Percentiles rank a stretch among this genome's conserved stretches.
phyloP scores from a whole-genome alignment of 2,113 vertebrate genomes.

The Onychorhynchus coronatus region DNA sequence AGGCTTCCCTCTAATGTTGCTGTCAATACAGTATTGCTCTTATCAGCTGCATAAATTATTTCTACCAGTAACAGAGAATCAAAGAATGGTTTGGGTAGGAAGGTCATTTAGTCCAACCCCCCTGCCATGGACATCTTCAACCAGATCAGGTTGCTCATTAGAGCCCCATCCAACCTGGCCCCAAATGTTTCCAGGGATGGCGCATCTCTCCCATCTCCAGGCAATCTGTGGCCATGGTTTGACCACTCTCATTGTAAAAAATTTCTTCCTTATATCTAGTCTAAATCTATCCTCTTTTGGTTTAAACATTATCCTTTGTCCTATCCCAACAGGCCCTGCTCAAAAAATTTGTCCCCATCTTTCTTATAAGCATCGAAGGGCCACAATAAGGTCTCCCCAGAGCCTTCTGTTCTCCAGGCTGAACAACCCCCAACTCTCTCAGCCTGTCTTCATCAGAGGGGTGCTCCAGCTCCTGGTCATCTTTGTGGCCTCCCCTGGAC shows the following conservation, averaged over 20 bases:
- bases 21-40: conserved; percentile 6
- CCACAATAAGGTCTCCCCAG: background rate
- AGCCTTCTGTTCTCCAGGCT: background rate
- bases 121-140: background rate
- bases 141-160: background rate
- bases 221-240: background rate
- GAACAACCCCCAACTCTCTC: background rate
- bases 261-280: background rate
- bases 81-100: background rate
- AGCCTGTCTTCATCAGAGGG: background rate
- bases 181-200: background rate
- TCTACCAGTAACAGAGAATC: background rate
- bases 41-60: background rate
- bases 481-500: no score
- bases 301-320: background rate
- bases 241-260: background rate
- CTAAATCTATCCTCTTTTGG: background rate
- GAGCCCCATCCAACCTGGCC: background rate
- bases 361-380: background rate
- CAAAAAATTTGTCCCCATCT: background rate
- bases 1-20: background rate
- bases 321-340: background rate
- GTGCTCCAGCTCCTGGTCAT: background rate
- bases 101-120: background rate
- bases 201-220: background rate